A percentile compares a stretch with the other conserved stretches of the same genome.
These are phyloP conservation scores for Sphecodes monilicornis DNA, from an alignment of 2,888 invertebrate species.

Conservation along the genomic window DNA sequence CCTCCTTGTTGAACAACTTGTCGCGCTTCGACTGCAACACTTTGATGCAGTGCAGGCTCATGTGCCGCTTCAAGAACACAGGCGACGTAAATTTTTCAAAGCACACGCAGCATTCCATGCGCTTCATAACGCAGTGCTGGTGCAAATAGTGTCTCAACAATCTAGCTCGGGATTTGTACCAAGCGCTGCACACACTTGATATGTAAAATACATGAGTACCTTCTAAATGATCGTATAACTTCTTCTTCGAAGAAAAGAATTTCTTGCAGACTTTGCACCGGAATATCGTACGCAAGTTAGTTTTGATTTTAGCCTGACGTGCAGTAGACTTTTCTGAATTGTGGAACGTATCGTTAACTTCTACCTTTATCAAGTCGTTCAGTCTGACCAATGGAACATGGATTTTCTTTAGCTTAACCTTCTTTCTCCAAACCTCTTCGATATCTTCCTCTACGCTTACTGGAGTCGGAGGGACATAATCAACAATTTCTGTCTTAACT, in stretches of 20 bases:
- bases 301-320: accelerated
- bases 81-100: slow-evolving; percentile 10
- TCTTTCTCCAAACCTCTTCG: not conserved
- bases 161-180: slow-evolving; percentile 43
- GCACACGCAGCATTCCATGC: slow-evolving; percentile 68
- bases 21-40: slow-evolving; percentile 41
- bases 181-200: slow-evolving; percentile 67
- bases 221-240: slow-evolving; percentile 35
- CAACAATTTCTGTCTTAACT: not conserved
- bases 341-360: not conserved
- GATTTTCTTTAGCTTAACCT: not conserved
- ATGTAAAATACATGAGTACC: slow-evolving; percentile 57
- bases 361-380: not conserved
- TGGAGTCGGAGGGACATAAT: not conserved
- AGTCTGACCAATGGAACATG: not conserved
- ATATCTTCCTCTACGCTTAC: no score
- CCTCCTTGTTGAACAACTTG: slow-evolving; percentile 29
- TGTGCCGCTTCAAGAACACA: slow-evolving; percentile 51
- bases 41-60: slow-evolving; percentile 64
- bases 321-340: not conserved
- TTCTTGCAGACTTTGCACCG: slow-evolving; percentile 51
- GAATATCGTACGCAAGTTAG: not conserved
- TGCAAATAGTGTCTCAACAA: slow-evolving; percentile 65
- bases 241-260: slow-evolving; percentile 30
- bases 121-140: slow-evolving; percentile 47